Evolutionary conservation across 64 coral and sea anemone species (phyloP).

Genomic region (Astreopora myriophthalma): DNA sequence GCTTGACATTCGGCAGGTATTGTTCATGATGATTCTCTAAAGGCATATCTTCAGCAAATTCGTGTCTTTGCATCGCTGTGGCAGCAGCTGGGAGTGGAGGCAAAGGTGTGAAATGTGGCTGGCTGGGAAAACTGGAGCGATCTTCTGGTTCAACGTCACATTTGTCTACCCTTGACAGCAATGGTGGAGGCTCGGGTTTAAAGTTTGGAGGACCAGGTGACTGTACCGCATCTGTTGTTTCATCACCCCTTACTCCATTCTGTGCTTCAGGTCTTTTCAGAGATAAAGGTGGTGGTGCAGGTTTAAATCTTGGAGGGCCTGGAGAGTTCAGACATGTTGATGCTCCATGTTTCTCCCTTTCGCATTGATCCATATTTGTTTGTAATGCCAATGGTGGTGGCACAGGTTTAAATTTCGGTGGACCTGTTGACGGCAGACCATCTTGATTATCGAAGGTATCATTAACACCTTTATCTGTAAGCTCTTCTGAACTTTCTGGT

Average conservation of each 20-base stretch:
- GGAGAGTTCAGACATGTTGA: neutral
- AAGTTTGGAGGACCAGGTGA: constrained; percentile 48
- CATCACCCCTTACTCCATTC: neutral
- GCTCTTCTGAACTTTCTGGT: neutral
- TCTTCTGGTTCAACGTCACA: neutral
- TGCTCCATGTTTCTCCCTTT: neutral
- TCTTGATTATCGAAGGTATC: neutral
- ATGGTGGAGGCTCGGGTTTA: constrained; percentile 53
- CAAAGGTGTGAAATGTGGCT: neutral
- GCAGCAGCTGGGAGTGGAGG: constrained; percentile 8
- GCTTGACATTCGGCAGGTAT: neutral
- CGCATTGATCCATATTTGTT: neutral
- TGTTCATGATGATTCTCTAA: neutral
- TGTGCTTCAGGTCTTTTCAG: neutral
- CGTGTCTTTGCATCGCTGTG: neutral
- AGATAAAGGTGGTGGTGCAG: constrained; percentile 9
- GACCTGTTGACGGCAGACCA: neutral
- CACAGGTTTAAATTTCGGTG: neutral
- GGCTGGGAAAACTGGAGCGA: neutral
- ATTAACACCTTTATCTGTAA: neutral
- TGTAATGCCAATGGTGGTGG: neutral
- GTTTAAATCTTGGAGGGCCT: constrained; percentile 4
- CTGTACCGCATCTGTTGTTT: neutral
- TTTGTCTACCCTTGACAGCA: neutral
- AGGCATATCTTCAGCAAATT: neutral